Conservation (phyloP, 2,113 vertebrate species). For the Nipponia nippon region DNA sequence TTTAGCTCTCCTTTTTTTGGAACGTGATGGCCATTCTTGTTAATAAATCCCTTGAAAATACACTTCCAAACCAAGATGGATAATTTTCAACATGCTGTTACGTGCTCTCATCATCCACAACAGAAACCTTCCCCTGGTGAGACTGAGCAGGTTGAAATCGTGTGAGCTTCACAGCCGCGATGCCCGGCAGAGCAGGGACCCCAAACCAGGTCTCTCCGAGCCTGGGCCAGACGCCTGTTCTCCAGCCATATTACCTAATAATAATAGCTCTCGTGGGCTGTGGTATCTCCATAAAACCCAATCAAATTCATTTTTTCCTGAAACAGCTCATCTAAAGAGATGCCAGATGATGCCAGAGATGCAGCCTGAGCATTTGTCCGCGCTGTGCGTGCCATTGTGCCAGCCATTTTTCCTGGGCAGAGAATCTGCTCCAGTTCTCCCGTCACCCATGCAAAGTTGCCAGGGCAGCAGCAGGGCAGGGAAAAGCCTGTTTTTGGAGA, state of each 20-base stretch:
- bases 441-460: background rate
- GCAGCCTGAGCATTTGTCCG: background rate
- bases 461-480: background rate
- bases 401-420: background rate
- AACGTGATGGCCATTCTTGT: background rate
- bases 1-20: background rate
- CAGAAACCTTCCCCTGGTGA: background rate
- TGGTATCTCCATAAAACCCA: background rate
- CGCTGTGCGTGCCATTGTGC: accelerated
- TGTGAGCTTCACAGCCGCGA: background rate
- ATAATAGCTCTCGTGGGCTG: background rate
- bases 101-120: background rate
- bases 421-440: background rate
- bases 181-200: background rate
- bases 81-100: background rate
- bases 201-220: background rate
- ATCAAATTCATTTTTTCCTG: background rate
- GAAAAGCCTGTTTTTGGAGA: background rate
- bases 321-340: background rate
- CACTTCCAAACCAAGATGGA: background rate
- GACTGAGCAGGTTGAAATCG: constrained; percentile 1
- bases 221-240: background rate
- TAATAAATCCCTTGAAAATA: background rate
- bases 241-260: background rate
- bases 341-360: background rate